These are phyloP conservation scores for Picus viridis DNA, from an alignment of 2,797 vertebrate genomes.

Conservation along the genomic window DNA sequence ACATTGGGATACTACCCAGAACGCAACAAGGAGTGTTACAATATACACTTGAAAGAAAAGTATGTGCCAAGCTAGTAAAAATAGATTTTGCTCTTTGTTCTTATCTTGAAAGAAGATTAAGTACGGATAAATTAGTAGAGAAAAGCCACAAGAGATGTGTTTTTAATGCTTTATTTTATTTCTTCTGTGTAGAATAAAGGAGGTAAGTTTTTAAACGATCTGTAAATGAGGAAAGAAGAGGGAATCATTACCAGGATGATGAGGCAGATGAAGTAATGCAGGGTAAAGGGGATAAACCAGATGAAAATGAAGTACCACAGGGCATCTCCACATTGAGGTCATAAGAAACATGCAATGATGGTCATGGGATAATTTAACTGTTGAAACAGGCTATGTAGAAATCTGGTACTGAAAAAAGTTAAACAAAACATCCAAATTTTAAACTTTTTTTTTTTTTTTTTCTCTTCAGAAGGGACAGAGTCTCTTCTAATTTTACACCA, in stretches of 20 bases:
- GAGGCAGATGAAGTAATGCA: neutral
- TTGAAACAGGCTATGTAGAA: neutral
- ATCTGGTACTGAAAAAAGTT: neutral
- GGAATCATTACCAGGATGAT: neutral
- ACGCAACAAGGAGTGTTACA: neutral
- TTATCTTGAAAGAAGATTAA: neutral
- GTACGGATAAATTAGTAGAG: neutral
- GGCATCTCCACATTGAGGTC: neutral
- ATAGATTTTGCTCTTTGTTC: neutral
- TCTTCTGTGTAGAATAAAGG: neutral
- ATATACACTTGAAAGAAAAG: neutral
- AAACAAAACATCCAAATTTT: neutral
- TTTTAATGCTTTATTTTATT: neutral
- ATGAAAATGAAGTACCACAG: neutral
- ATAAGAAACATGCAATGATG: neutral
- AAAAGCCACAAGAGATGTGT: neutral
- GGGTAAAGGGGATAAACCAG: neutral
- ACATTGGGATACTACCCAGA: too few species aligned
- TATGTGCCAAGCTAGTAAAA: neutral
- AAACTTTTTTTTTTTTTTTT: neutral
- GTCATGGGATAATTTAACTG: neutral
- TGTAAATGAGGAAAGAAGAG: neutral
- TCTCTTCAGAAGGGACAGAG: neutral
- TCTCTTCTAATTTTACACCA: neutral
- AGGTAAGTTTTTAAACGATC: neutral